Evolutionary conservation across 2,888 invertebrate species (phyloP), one percentile per base, ranked within the genome.

Genomic region (Melanotus villosus): DNA sequence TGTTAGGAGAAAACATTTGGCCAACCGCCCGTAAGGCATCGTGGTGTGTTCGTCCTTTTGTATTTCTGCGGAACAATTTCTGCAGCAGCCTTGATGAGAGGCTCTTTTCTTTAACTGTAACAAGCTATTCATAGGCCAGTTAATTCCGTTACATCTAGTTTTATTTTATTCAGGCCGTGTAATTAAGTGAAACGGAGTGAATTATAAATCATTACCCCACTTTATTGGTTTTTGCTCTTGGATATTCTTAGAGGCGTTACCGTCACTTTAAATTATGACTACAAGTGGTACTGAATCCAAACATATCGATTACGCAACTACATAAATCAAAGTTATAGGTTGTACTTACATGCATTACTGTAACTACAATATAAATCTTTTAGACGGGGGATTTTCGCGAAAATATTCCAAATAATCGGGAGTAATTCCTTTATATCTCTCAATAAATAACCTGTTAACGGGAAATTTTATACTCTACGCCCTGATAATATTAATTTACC

Each of bases 221-320:
- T 73, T 74, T 74, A 73, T 73, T 72, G 67, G 72, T 71, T 67
- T 70, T 62, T 64, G 66, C 64, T 68, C 70, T 68, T 69, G 50
- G 62, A 62, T 74, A 74, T 70, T 68, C 72, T 60, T 70, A 59
- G 71, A 71, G 70, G 45, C 50, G 67, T 58, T 64, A 18, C 54
- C 67, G 65, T 54, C 62, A 62, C 16, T 63, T 66, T 72, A 68
- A 73, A 70, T 72, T 73, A 73, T 63, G 68, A 59, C 65, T 73
- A 65, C 71, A 72, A 73, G 73, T 73, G 73, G 70, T 68, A 66
- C 67, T 59, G 68, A 60, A 70, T 65, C 65, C 59, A 68, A 68
- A 70, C 71, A 62, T 70, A 69, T 65, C 60, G 62, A 62, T 70
- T 65, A 65, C 65, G 50, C 34, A 60, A 70, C 54, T 7, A 32